A percentile compares a stretch with the other conserved stretches of the same genome.
Conservation (phyloP, 37 sponge, comb jelly and placozoan species). For the Agelas oroides region DNA sequence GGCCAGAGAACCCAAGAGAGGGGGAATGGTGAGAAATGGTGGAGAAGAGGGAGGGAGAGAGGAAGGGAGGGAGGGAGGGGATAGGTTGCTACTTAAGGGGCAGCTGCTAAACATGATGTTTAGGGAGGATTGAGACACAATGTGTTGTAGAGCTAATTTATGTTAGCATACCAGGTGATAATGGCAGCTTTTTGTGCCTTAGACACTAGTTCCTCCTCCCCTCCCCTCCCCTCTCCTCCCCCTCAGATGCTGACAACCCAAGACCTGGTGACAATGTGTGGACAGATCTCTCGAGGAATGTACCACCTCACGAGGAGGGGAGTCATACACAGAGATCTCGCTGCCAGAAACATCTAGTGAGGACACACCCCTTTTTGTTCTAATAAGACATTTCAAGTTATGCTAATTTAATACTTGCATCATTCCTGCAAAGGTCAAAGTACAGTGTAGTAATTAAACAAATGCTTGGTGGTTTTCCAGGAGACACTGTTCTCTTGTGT, state of each 20-base stretch:
- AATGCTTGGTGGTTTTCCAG: background rate
- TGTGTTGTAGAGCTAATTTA: too few relatives aligned
- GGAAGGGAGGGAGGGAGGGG: background rate
- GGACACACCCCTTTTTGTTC: constrained; percentile 11
- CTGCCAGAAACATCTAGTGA: constrained; percentile 86
- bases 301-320: constrained; percentile 80
- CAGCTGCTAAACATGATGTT: too few relatives aligned
- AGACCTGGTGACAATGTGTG: constrained; percentile 75
- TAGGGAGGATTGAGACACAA: too few relatives aligned
- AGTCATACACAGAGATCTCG: constrained; percentile 78
- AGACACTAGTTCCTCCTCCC: background rate
- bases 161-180: background rate
- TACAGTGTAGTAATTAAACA: background rate
- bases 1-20: constrained; percentile 48
- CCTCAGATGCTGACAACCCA: constrained; percentile 63
- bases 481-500: background rate
- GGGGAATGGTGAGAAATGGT: background rate
- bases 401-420: background rate
- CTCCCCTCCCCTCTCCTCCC: background rate
- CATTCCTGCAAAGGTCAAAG: background rate
- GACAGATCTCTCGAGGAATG: constrained; percentile 88
- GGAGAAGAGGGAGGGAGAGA: background rate
- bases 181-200: background rate
- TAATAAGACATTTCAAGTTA: background rate
- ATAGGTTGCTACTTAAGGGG: too few relatives aligned